Base-by-base conservation (phyloP, 2,797 vertebrate genomes). In the Clarias platycephalus region DNA sequence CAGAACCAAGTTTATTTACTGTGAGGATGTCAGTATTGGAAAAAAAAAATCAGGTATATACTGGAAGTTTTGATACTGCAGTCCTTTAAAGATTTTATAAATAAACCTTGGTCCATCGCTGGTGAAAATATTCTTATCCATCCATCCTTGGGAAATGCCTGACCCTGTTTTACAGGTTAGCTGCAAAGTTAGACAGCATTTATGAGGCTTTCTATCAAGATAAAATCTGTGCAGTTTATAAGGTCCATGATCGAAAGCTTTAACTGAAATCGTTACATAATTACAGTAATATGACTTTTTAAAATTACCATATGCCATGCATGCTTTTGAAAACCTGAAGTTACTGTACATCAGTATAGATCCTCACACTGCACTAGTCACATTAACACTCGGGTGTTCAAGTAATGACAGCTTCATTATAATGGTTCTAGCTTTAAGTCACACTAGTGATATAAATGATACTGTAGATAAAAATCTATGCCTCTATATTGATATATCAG, bases 281-380 rank as follows among this genome's bases (percentile, higher is more conserved):
- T 34, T 77, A 34, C 74, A 37, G 74, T 60, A 37, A 60, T 60
- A 37, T 37, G 55, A 77, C 74, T 77, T 77, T 49, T 60, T 37
- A 78, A 44, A 76, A 78, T 78, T 6, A 78, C 31, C 57, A 37
- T 77, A 62, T 60, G 13, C 40, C 22, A 78, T 37, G 22, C 57
- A 37, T 60, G 12, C 31, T 62, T 60, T 34, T 78, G 57, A 78
- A 78, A 78, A 60, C 31, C 55, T 37, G 20, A 20, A 37, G 20
- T 15, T 77, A n/a, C n/a, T n/a, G n/a, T n/a, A 62, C 22, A 77
- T 60, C 31, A 37, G 15, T 58, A 22, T 37, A 9, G 75, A 7
- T 77, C 55, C 55, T 37, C 28, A 60, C 6, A 15, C 28, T n/a
- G 34, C 22, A 60, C 13, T 62, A 4, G 12, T 37, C 9, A 40